Conservation (phyloP, 2,797 vertebrate genomes). For the Nyctalus aviator region DNA sequence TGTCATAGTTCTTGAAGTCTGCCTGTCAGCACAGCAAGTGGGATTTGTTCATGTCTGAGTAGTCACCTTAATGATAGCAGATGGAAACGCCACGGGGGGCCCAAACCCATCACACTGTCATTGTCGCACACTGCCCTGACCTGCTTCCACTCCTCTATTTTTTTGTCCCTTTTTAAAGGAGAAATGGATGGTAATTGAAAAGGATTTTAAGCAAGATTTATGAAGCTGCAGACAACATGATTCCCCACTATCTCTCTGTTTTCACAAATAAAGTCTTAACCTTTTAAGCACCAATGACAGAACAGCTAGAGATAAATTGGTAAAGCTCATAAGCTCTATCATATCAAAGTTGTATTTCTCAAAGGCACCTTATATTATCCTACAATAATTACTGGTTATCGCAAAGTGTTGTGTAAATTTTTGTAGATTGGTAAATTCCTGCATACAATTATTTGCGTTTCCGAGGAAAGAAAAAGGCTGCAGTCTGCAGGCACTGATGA, state of each 20-base stretch:
- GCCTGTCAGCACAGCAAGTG: conserved; percentile 93
- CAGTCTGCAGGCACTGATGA: neutral
- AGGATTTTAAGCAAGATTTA: conserved; percentile 92
- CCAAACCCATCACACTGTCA: conserved; percentile 92
- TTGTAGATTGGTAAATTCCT: conserved; percentile 64
- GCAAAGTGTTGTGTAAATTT: conserved; percentile 69
- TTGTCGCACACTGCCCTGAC: conserved; percentile 92
- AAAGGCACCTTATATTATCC: neutral
- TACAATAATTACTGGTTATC: conserved; percentile 72
- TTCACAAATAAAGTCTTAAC: conserved; percentile 90
- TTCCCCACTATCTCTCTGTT: conserved; percentile 85
- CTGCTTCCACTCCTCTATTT: conserved; percentile 90
- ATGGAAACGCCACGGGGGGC: conserved; percentile 93
- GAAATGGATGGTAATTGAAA: conserved; percentile 94
- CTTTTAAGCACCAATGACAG: conserved; percentile 87
- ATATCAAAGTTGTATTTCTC: conserved; percentile 70
- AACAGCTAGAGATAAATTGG: conserved; percentile 83
- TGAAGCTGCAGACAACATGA: conserved; percentile 87
- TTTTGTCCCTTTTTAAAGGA: conserved; percentile 91
- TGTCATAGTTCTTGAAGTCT: conserved; percentile 93
- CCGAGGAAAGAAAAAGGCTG: neutral
- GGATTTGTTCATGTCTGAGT: conserved; percentile 95
- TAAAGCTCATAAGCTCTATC: conserved; percentile 81
- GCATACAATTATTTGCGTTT: conserved; percentile 66
- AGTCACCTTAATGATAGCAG: conserved; percentile 96